These are phyloP conservation scores for Malthinus flaveolus DNA, from an alignment of 2,888 invertebrate genomes.

Conservation along the genomic window DNA sequence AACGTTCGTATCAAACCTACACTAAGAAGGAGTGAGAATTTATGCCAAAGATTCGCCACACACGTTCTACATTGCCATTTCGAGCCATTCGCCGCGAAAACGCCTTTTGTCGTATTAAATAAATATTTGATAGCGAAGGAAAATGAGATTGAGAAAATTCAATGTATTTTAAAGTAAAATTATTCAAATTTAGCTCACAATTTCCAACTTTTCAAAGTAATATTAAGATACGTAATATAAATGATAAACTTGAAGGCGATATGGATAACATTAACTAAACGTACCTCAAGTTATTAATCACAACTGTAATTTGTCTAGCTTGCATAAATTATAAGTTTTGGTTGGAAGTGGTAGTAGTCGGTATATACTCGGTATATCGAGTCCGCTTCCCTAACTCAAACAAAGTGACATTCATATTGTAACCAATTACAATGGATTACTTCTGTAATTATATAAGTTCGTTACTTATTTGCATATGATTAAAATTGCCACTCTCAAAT, in stretches of 20 bases:
- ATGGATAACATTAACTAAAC: slow-evolving; percentile 9
- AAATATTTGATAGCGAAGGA: too few relatives aligned
- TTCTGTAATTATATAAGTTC: slow-evolving; percentile 3
- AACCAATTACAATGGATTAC: slow-evolving; percentile 14
- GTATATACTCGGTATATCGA: slow-evolving; percentile 10
- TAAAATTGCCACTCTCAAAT: too few relatives aligned
- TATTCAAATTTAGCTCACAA: too few relatives aligned
- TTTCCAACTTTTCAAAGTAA: background rate
- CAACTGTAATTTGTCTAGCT: slow-evolving; percentile 14
- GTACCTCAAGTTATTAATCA: slow-evolving; percentile 10
- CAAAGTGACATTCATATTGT: slow-evolving; percentile 16
- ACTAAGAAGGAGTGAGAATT: too few relatives aligned
- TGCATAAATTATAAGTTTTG: slow-evolving; percentile 19
- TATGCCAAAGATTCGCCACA: too few relatives aligned
- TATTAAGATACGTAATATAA: background rate
- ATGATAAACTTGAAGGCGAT: slow-evolving; percentile 1
- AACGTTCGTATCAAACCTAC: too few relatives aligned
- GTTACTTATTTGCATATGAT: too few relatives aligned
- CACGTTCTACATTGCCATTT: too few relatives aligned
- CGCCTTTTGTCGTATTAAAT: too few relatives aligned
- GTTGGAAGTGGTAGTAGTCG: background rate
- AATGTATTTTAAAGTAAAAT: too few relatives aligned
- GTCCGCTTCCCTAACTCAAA: slow-evolving; percentile 6
- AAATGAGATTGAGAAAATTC: too few relatives aligned
- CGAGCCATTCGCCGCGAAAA: too few relatives aligned